A percentile compares a stretch with the other conserved stretches of the same genome.
These are phyloP conservation scores for Drosophila siamana DNA, from an alignment of 2,888 invertebrate species.

Conservation along the genomic window DNA sequence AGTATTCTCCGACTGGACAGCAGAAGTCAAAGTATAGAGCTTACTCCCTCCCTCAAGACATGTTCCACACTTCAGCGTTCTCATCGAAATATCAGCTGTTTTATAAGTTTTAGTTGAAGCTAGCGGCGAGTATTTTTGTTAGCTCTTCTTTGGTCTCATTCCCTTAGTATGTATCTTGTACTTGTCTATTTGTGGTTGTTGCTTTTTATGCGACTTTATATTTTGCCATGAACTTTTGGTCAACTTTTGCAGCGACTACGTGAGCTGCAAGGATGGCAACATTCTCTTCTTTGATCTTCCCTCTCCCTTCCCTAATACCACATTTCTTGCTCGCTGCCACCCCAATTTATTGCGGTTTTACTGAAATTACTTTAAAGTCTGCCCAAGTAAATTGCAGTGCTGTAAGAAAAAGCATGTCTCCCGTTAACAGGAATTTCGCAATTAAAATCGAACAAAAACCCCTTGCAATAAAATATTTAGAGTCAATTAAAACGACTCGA, in stretches of 20 bases:
- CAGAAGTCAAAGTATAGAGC: background rate
- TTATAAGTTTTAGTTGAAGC: constrained; percentile 46
- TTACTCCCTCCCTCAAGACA: too few relatives aligned
- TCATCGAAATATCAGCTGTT: constrained; percentile 54
- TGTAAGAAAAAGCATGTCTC: constrained; percentile 48
- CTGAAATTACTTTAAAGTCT: constrained; percentile 74
- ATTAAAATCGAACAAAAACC: constrained; percentile 65
- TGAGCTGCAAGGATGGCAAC: constrained; percentile 34
- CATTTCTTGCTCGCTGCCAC: background rate
- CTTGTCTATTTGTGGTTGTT: constrained; percentile 16
- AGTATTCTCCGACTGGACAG: background rate
- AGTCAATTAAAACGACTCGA: constrained; percentile 65
- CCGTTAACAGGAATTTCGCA: constrained; percentile 54
- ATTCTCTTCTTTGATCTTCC: background rate
- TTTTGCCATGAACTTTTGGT: constrained; percentile 63
- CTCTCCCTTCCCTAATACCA: background rate
- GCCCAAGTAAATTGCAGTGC: constrained; percentile 40
- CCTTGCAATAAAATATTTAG: constrained; percentile 69
- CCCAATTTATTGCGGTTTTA: constrained; percentile 66
- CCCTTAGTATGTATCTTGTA: background rate
- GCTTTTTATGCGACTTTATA: constrained; percentile 61
- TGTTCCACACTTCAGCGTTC: background rate
- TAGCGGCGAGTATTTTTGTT: constrained; percentile 40
- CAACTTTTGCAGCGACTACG: constrained; percentile 60
- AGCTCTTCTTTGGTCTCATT: background rate